Percentiles rank a stretch among this genome's conserved stretches.
These are phyloP conservation scores for Drusus annulatus DNA, from an alignment of 1,140 invertebrate species.

Conservation along the genomic window DNA sequence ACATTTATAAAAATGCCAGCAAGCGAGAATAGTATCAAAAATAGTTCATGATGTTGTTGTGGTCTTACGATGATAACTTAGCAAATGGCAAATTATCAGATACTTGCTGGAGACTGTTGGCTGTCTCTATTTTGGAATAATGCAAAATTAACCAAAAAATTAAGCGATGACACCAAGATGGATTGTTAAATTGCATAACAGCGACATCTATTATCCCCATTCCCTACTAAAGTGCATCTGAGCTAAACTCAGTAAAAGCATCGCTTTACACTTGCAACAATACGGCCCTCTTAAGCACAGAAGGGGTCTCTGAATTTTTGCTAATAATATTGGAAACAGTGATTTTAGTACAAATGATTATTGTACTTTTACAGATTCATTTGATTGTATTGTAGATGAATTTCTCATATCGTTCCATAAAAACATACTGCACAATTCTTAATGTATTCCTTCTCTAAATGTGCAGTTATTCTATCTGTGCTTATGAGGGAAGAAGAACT, in stretches of 20 bases:
- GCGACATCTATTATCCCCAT: slow-evolving; percentile 56
- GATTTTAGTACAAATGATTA: too few species aligned
- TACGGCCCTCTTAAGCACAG: background rate
- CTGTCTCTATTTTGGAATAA: slow-evolving; percentile 39
- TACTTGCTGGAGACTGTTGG: slow-evolving; percentile 25
- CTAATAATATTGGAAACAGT: background rate
- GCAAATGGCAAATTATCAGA: slow-evolving; percentile 39
- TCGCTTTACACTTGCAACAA: slow-evolving; percentile 37
- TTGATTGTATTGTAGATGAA: too few species aligned
- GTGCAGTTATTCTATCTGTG: too few species aligned
- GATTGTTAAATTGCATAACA: slow-evolving; percentile 60
- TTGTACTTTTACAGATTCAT: too few species aligned
- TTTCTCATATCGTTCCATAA: too few species aligned
- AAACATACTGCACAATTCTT: too few species aligned
- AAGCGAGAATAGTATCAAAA: background rate
- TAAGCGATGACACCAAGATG: slow-evolving; percentile 58
- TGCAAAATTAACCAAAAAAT: slow-evolving; percentile 55
- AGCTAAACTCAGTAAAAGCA: slow-evolving; percentile 53
- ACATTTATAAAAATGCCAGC: slow-evolving; percentile 35
- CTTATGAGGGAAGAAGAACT: too few species aligned
- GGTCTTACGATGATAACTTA: slow-evolving; percentile 17
- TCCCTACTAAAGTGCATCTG: slow-evolving; percentile 55
- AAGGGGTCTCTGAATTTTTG: background rate
- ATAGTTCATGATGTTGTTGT: background rate
- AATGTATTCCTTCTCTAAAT: too few species aligned